Evolutionary conservation across 2,888 invertebrate genomes (phyloP), one percentile per base, ranked within the genome.

Genomic region (Drosophila putrida): DNA sequence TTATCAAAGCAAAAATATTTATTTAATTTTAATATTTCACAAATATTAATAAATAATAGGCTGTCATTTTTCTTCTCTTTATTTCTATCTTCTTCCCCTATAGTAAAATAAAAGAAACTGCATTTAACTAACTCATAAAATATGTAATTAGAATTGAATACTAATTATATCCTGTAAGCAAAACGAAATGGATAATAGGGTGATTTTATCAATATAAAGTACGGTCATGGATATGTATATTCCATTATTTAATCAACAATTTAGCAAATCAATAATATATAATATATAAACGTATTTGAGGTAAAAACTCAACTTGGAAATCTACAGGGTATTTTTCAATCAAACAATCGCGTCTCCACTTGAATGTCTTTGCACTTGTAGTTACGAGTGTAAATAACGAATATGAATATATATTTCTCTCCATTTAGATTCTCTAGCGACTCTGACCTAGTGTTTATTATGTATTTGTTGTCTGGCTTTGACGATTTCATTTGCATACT

Each of bases 381-480:
- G 39, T 33, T 55, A 35, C 35, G 43, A 44, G 43, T 55, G 33
- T 25, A 36, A 46, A 57, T 36, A 54, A 43, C 41, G 43, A 60
- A 43, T 43, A 60, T 36, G 46, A 33, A 54, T 38, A 25, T 38
- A 25, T 10, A 38, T 41, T 13, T 11, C 13, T 38, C 20, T 20
- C 20, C 20, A 38, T 38, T 27, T 38, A 38, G 28, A 61, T 53
- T 53, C 53, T 53, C 36, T 35, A 36, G 38, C 36, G 61, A 53
- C 27, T 35, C 25, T 73, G 64, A 75, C 64, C 73, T 74, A 75
- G 59, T 64, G 51, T 43, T 39, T 61, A 54, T 65, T 61, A 35
- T 51, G 31, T 46, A 31, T 47, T 8, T 46, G 35, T 46, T 47
- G 62, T n/a, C 6, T 57, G 44, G 35, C n/a, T 44, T 63, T 64